Evolutionary conservation across 1,140 invertebrate genomes (phyloP).

Genomic region (Cepaea nemoralis): DNA sequence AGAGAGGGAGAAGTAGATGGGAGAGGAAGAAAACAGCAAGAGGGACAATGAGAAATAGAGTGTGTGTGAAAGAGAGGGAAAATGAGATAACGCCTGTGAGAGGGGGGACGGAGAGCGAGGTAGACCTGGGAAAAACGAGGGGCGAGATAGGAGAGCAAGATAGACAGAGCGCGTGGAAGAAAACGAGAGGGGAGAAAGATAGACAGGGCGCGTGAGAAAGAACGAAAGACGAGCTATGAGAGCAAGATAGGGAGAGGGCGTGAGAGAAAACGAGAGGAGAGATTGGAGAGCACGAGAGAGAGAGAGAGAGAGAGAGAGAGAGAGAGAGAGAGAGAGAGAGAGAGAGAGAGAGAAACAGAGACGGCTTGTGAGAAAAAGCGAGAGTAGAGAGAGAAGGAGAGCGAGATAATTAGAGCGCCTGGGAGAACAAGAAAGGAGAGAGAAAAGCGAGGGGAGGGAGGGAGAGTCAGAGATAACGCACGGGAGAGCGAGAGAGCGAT

Average conservation of each 20-base stretch:
- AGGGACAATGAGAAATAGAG: constrained; percentile 21
- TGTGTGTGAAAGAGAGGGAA: constrained; percentile 28
- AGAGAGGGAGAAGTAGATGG: no score
- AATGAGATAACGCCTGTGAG: background rate
- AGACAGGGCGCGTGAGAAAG: no score
- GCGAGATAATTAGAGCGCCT: background rate
- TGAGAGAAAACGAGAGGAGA: constrained; percentile 36
- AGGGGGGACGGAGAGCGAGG: background rate
- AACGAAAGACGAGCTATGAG: background rate
- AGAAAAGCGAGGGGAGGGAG: constrained; percentile 16
- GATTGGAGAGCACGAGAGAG: no score
- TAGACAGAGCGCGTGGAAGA: background rate
- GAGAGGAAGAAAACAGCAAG: constrained; percentile 23
- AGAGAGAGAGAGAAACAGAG: constrained; percentile 18
- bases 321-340: constrained; percentile 17
- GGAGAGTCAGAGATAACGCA: background rate
- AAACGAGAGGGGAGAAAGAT: no score
- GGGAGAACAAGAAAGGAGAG: constrained; percentile 1
- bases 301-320: constrained; percentile 29
- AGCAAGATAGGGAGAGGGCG: constrained; percentile 21
- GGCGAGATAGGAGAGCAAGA: background rate
- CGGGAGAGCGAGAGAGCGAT: constrained; percentile 10
- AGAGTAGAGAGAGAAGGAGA: constrained; percentile 30
- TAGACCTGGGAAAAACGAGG: background rate
- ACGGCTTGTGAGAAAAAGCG: background rate